Evolutionary conservation across 2,888 invertebrate genomes (phyloP), one percentile per base, ranked within the genome.

Genomic region (Slavum lentiscoides): DNA sequence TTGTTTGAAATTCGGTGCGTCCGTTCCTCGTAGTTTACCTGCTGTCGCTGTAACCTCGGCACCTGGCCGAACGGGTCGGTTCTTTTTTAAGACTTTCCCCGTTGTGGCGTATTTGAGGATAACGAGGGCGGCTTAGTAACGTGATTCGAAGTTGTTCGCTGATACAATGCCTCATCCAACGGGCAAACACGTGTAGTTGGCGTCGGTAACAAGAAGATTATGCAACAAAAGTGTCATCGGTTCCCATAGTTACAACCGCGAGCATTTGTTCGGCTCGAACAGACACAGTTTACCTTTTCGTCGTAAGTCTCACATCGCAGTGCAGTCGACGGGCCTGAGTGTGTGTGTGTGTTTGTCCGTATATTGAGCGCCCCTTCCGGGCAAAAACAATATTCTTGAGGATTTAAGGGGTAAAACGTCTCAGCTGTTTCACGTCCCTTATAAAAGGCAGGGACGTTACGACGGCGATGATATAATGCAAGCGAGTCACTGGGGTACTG

Each of bases 321-420:
- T n/a, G n/a, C 19, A 53, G 23, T 43, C 0, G 9, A n/a, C 5
- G 9, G 11, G 11, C 49, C 9, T 7, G 43, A 11, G 30, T 3
- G 21, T 13, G 59, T 19, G 19, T 37, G 3, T 21, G 59, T 43
- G 43, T 30, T 19, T 37, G n/a, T n/a, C n/a, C n/a, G 15, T 64
- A 53, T 61, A 15, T 43, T 49, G 9, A 49, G 8, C 1, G 59
- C 17, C 53, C 23, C 30, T 17, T 37, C 37, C 43, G 59, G 53
- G 39, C 23, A n/a, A 23, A 75, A 67, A 75, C 75, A 49, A 49
- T 59, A 68, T 68, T 75, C n/a, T 37, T 15, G 15, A 19, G 58
- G 67, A 59, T 68, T 49, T 75, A 68, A 58, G 43, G 59, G 67
- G 75, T 66, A 43, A 67, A 58, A 75, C 74, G 21, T 66, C 55